phyloP scores from a whole-genome alignment of 2,888 invertebrate species.

The Anoplius nigerrimus region DNA sequence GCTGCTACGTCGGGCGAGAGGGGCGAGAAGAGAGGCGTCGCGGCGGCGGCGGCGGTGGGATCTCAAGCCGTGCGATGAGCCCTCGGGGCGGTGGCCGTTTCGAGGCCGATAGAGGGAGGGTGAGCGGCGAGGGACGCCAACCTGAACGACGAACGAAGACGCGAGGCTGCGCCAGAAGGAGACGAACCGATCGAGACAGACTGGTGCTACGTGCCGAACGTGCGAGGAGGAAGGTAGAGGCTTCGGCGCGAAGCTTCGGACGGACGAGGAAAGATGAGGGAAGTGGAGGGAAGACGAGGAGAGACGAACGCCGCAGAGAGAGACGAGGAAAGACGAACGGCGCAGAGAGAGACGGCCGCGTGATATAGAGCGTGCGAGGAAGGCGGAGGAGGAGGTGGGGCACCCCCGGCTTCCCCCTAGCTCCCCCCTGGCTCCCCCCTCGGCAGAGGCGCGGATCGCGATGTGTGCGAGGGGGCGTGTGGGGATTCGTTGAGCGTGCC shows the following conservation, averaged over 20 bases:
- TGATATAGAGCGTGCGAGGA: slow-evolving; percentile 39
- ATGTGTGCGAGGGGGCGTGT: slow-evolving; percentile 25
- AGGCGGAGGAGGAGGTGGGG: slow-evolving; percentile 31
- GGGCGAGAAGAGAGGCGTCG: slow-evolving; percentile 18
- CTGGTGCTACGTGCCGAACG: not conserved
- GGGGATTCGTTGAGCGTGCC: slow-evolving; percentile 25
- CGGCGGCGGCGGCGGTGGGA: slow-evolving; percentile 23
- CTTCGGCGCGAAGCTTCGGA: too few relatives aligned
- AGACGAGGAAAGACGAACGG: too few relatives aligned
- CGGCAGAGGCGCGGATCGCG: slow-evolving; percentile 17
- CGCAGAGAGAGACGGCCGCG: not conserved
- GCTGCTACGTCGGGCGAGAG: not conserved
- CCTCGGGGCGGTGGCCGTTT: slow-evolving; percentile 65
- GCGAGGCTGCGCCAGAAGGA: slow-evolving; percentile 36
- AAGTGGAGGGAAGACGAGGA: slow-evolving; percentile 19
- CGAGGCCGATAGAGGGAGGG: slow-evolving; percentile 44
- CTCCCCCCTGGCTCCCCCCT: too few relatives aligned
- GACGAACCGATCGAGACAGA: slow-evolving; percentile 31
- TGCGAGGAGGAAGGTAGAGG: too few relatives aligned
- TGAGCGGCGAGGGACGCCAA: slow-evolving; percentile 19
- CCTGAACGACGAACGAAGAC: slow-evolving; percentile 12
- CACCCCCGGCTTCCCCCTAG: too few relatives aligned
- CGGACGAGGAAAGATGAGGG: not conserved
- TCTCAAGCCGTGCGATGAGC: slow-evolving; percentile 60
- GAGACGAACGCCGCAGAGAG: too few relatives aligned